Base-by-base conservation (phyloP, 1,140 invertebrate genomes). In the Sipha flava region DNA sequence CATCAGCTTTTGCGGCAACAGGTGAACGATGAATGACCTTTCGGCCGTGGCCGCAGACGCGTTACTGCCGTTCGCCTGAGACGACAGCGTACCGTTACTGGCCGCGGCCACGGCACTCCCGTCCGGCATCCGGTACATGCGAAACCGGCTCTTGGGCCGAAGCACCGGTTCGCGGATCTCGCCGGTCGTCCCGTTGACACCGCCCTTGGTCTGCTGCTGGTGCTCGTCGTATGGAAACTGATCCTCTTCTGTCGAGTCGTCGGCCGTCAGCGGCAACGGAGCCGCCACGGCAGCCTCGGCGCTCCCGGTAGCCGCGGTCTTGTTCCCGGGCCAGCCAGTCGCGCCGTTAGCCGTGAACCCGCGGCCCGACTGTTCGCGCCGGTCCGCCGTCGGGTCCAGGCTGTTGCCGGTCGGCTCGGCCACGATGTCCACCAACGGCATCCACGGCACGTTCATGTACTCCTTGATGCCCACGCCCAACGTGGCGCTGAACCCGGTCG, bases 1-100 rank as follows among this genome's bases (percentile, higher is more conserved):
- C 0, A 91, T 91, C 18, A 94, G 83, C 37, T 91, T 88, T 79
- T 92, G 90, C 0, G 93, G 93, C 29, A 94, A 85, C 82, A 93
- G 90, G 83, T 94, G 93, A 9, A 94, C 91, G 0, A 91, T 93
- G n/a, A 85, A 81, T 5, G 81, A 79, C 37, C 26, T 68, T 26
- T 54, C 73, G 1, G 26, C 16, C 6, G 34, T 31, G 80, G 75
- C 0, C 43, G 70, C 2, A 79, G 64, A 26, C 77, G 64, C 26
- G 81, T 31, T 54, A 26, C 26, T 62, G 9, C 21, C 2, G 23
- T 47, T 57, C 16, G 16, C 14, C 26, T 31, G n/a, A 1, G 16
- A 34, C 40, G 66, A 26, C 26, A 29, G 31, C 7, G 45, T 40
- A 87, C 83, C 81, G 1, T 14, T 21, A 14, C 9, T 9, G 29